These are phyloP conservation scores for Pollenia labialis DNA, from an alignment of 2,888 invertebrate species.

Conservation along the genomic window DNA sequence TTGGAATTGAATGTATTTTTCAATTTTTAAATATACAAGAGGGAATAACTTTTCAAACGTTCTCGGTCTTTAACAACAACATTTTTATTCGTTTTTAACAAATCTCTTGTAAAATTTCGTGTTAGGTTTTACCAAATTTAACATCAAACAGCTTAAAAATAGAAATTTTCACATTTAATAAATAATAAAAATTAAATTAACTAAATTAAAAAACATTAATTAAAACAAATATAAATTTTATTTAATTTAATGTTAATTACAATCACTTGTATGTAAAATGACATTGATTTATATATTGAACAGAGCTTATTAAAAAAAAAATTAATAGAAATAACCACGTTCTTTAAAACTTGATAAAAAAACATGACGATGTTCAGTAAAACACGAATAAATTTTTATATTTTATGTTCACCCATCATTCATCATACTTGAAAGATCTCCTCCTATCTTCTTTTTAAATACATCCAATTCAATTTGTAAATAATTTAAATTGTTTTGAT, in stretches of 20 bases:
- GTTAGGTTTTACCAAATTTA: background rate
- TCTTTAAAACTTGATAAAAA: slow-evolving; percentile 28
- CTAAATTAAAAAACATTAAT: slow-evolving; percentile 10
- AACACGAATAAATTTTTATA: slow-evolving; percentile 38
- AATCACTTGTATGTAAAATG: slow-evolving; percentile 10
- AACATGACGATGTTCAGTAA: background rate
- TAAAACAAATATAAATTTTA: background rate
- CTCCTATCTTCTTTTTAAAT: slow-evolving; percentile 7
- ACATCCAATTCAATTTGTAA: background rate
- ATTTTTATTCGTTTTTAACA: too few species aligned
- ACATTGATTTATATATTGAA: slow-evolving; percentile 50
- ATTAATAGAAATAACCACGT: slow-evolving; percentile 16
- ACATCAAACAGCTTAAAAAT: background rate
- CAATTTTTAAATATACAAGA: too few species aligned
- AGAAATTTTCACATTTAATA: background rate
- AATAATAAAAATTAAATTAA: background rate
- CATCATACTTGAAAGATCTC: slow-evolving; percentile 46
- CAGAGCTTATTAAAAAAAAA: background rate
- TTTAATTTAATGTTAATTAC: slow-evolving; percentile 11
- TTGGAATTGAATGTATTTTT: too few species aligned
- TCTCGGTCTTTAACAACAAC: too few species aligned
- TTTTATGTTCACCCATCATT: slow-evolving; percentile 39
- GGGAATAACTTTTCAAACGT: too few species aligned
- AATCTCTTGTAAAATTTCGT: background rate
- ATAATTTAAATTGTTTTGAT: slow-evolving; percentile 19